Conservation (phyloP, 2,113 vertebrate species). For the Rhineura floridana region DNA sequence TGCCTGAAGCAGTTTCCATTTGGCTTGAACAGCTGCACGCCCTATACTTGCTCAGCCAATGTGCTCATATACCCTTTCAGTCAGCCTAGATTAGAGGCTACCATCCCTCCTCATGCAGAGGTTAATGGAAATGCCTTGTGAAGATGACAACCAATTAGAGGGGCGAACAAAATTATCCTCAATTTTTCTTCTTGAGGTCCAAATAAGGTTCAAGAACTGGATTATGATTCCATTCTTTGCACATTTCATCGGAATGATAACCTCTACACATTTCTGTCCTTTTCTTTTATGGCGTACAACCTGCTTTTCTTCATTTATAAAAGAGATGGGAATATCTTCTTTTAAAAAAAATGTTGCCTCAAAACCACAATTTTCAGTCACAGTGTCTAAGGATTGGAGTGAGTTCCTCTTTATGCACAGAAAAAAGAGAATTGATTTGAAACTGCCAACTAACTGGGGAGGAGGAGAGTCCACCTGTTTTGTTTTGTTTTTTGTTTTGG, state of each 20-base stretch:
- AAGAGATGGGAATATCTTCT: slow-evolving; percentile 31
- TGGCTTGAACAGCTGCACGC: slow-evolving; percentile 60
- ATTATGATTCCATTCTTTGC: not conserved
- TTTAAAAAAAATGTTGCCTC: slow-evolving; percentile 53
- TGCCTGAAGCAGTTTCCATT: slow-evolving; percentile 31
- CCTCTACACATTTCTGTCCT: not conserved
- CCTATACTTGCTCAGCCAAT: slow-evolving; percentile 34
- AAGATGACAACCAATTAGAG: slow-evolving; percentile 1
- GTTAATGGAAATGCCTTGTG: not conserved
- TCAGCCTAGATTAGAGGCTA: slow-evolving; percentile 40
- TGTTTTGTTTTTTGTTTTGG: not conserved
- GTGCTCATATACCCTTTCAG: slow-evolving; percentile 44
- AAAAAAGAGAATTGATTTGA: slow-evolving; percentile 46
- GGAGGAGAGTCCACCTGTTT: too few relatives aligned
- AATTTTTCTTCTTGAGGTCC: slow-evolving; percentile 12
- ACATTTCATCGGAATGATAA: not conserved
- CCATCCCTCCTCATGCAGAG: slow-evolving; percentile 39
- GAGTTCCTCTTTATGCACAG: slow-evolving; percentile 43
- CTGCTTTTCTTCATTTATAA: slow-evolving; percentile 36
- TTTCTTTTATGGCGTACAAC: not conserved
- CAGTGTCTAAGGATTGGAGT: slow-evolving; percentile 31
- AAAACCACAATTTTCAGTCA: slow-evolving; percentile 41
- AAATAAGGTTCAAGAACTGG: slow-evolving; percentile 22
- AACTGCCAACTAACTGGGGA: slow-evolving; percentile 2
- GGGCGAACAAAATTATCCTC: slow-evolving; percentile 32